These are phyloP conservation scores for Dipodomys spectabilis DNA, from an alignment of 2,113 vertebrate species.

Conservation along the genomic window DNA sequence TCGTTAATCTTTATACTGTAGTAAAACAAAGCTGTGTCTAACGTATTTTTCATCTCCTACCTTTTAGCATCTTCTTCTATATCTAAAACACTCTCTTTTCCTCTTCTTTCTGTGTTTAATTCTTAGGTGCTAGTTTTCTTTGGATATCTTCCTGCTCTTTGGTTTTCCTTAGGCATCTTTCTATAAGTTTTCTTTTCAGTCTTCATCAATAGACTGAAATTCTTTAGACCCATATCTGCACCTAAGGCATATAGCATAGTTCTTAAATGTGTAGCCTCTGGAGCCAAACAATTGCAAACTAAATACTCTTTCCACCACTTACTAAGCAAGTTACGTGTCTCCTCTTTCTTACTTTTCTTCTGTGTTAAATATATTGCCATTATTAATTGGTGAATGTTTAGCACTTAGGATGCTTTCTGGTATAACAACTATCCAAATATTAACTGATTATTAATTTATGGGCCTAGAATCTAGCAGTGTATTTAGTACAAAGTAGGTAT, in stretches of 20 bases:
- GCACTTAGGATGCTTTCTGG: background rate
- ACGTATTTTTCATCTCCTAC: background rate
- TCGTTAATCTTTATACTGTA: background rate
- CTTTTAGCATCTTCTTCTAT: background rate
- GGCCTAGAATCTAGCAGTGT: background rate
- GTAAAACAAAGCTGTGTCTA: background rate
- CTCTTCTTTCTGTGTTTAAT: background rate
- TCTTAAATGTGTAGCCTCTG: slow-evolving; percentile 4
- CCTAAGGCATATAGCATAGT: background rate
- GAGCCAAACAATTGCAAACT: background rate
- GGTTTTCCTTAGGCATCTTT: background rate
- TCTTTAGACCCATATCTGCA: background rate
- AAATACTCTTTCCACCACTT: background rate
- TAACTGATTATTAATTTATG: background rate
- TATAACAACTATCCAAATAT: background rate
- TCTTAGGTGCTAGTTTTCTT: background rate
- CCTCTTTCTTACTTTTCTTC: slow-evolving; percentile 2
- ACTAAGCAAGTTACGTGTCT: background rate
- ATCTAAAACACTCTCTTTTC: background rate
- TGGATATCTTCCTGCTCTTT: background rate
- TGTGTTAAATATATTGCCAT: slow-evolving; percentile 9
- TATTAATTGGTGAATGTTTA: background rate
- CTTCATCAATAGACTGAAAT: background rate
- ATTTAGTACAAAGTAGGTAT: background rate
- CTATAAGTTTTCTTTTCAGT: background rate